Evolutionary conservation across 2,888 invertebrate genomes (phyloP).

Genomic region (Hoplodrina blanda): DNA sequence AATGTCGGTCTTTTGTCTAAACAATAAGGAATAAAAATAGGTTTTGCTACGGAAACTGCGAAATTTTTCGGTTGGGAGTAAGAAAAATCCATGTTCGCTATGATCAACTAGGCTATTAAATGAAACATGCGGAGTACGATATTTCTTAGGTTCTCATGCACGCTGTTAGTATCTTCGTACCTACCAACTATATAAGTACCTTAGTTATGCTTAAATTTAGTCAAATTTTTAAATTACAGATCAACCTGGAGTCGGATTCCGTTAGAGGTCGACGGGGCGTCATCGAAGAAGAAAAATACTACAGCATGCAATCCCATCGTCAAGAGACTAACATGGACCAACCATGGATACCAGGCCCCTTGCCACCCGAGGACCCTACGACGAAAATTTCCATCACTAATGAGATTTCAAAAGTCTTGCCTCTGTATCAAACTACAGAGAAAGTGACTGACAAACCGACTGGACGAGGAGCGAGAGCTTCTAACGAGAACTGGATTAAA

Average conservation of each 20-base stretch:
- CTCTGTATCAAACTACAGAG: constrained; percentile 84
- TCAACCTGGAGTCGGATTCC: constrained; percentile 72
- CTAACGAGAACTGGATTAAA: constrained; percentile 92
- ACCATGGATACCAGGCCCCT: constrained; percentile 85
- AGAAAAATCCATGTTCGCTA: not conserved
- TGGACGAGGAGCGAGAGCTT: constrained; percentile 91
- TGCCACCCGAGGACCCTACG: constrained; percentile 83
- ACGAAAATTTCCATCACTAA: constrained; percentile 85
- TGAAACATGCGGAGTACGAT: not conserved
- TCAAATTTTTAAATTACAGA: constrained; percentile 67
- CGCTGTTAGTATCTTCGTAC: not conserved
- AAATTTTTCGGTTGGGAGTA: constrained; percentile 2
- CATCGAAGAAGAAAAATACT: constrained; percentile 87
- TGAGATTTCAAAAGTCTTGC: constrained; percentile 76
- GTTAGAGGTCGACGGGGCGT: constrained; percentile 84
- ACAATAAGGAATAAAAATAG: constrained; percentile 8
- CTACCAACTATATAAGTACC: not conserved
- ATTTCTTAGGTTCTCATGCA: not conserved
- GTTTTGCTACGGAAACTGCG: not conserved
- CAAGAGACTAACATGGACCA: constrained; percentile 73
- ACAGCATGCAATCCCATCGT: constrained; percentile 79
- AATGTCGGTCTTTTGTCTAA: constrained; percentile 19
- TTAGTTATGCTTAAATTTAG: not conserved
- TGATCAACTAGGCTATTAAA: not conserved
- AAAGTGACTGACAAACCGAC: constrained; percentile 88